A percentile compares a stretch with the other conserved stretches of the same genome.
Evolutionary conservation across 2,797 vertebrate genomes (phyloP).

Genomic region (Octomys mimax): DNA sequence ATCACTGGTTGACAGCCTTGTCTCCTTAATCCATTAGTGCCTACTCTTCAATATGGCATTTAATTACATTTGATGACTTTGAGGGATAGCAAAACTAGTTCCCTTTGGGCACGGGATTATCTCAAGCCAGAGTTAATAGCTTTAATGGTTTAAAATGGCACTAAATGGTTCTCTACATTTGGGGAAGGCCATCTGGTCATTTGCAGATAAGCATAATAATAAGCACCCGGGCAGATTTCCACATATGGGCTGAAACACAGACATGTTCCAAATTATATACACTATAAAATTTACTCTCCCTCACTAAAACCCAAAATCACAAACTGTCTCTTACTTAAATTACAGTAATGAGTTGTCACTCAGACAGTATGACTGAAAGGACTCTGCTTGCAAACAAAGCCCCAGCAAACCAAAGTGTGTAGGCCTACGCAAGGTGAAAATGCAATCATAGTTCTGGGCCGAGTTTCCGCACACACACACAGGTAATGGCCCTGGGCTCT

Average conservation of each 20-base stretch:
- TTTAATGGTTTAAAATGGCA: constrained; percentile 84
- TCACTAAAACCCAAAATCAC: constrained; percentile 76
- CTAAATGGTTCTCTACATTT: constrained; percentile 81
- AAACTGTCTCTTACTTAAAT: constrained; percentile 71
- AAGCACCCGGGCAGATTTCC: constrained; percentile 78
- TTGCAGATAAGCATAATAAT: constrained; percentile 85
- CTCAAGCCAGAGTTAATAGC: constrained; percentile 82
- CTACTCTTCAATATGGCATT: constrained; percentile 79
- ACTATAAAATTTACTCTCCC: constrained; percentile 77
- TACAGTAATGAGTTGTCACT: constrained; percentile 73
- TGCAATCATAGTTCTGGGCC: background rate
- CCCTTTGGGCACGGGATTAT: constrained; percentile 83
- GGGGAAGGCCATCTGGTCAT: constrained; percentile 84
- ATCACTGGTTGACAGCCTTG: constrained; percentile 60
- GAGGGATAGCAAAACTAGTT: constrained; percentile 82
- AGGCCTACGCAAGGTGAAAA: constrained; percentile 65
- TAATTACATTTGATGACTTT: constrained; percentile 84
- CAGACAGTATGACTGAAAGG: constrained; percentile 64
- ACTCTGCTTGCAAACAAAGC: constrained; percentile 68
- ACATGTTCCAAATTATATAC: constrained; percentile 78
- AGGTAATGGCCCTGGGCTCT: background rate
- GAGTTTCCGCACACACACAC: background rate
- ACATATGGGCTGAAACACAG: constrained; percentile 77
- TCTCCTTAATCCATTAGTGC: constrained; percentile 77
- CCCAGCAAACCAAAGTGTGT: constrained; percentile 5